A percentile compares a stretch with the other conserved stretches of the same genome.
Conservation (phyloP, 2,797 vertebrate species). For the Aselliscus stoliczkanus region DNA sequence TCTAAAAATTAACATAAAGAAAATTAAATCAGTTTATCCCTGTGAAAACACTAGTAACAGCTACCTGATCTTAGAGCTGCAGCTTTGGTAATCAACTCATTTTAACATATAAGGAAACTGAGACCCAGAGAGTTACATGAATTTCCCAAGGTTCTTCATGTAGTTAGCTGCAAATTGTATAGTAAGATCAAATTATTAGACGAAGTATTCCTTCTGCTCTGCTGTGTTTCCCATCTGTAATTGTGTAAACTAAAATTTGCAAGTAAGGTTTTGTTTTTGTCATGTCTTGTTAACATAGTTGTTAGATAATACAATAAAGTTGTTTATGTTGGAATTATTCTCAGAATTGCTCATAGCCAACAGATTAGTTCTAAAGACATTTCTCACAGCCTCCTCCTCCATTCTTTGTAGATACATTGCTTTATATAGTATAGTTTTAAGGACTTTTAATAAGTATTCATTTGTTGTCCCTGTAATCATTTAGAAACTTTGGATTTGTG, state of each 20-base stretch:
- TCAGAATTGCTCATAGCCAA: background rate
- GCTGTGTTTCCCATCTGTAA: background rate
- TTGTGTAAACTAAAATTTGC: background rate
- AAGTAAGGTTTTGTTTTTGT: background rate
- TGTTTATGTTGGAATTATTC: background rate
- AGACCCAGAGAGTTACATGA: background rate
- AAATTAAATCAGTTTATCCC: conserved; percentile 13
- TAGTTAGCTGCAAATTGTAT: background rate
- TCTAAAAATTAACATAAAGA: conserved; percentile 19
- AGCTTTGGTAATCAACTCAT: background rate
- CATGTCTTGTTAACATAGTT: background rate
- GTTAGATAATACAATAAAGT: background rate
- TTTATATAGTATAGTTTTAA: background rate
- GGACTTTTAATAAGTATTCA: conserved; percentile 25
- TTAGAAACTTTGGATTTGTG: background rate
- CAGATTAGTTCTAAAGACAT: conserved; percentile 1
- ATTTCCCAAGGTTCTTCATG: background rate
- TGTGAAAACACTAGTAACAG: background rate
- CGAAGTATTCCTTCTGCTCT: background rate
- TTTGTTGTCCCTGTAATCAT: background rate
- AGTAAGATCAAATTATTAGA: background rate
- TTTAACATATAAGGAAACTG: background rate
- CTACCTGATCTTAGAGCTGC: background rate
- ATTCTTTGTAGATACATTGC: background rate
- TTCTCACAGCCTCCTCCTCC: background rate